phyloP scores from a whole-genome alignment of 1,140 invertebrate genomes.

The Contarinia nasturtii region DNA sequence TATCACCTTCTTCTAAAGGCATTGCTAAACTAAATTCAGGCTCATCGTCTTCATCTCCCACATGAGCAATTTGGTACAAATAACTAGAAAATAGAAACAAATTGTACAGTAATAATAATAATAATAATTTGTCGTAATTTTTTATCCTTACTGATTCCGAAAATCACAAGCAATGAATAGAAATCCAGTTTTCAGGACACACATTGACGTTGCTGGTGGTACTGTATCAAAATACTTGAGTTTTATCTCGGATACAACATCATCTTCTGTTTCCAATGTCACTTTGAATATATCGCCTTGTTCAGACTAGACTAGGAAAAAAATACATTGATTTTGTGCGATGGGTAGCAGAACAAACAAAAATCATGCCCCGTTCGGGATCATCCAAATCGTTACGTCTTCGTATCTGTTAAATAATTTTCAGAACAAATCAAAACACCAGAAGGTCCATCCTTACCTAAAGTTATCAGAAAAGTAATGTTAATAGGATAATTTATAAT shows the following conservation, averaged over 20 bases:
- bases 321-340: constrained; percentile 99
- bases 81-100: constrained; percentile 39
- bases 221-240: constrained; percentile 99
- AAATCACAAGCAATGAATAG: constrained; percentile 97
- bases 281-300: constrained; percentile 93
- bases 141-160: constrained; percentile 99
- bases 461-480: no score
- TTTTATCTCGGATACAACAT: constrained; percentile 97
- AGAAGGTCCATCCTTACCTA: constrained; percentile 93
- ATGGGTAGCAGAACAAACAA: constrained; percentile 97
- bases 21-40: constrained; percentile 97
- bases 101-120: background rate
- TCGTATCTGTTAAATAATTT: constrained; percentile 93
- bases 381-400: constrained; percentile 98
- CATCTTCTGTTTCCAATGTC: constrained; percentile 95
- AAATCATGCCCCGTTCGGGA: constrained; percentile 97
- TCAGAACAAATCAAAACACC: constrained; percentile 98
- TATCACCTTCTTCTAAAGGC: constrained; percentile 96
- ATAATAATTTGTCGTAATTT: constrained; percentile 17
- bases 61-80: constrained; percentile 96
- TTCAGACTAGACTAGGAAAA: constrained; percentile 85
- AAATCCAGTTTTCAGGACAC: constrained; percentile 96
- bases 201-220: constrained; percentile 88
- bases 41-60: constrained; percentile 98
- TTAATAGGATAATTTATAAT: no score